Conservation (phyloP, 30 jellyfish, hydroid and myxozoan genomes). For the Clytia hemisphaerica region DNA sequence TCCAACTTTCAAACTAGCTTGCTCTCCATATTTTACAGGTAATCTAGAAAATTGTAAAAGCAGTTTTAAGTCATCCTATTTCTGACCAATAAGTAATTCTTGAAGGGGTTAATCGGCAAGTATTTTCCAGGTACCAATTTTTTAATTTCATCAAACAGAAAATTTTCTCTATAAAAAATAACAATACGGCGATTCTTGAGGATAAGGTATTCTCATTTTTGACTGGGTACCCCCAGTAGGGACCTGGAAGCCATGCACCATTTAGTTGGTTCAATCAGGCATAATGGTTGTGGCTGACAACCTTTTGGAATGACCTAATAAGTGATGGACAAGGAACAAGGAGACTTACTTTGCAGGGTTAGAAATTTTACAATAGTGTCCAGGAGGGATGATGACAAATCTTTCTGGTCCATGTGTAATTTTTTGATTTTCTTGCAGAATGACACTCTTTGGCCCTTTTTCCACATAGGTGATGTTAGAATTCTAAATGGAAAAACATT, state of each 20-base stretch:
- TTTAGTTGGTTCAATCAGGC: too few species aligned
- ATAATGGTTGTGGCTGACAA: too few species aligned
- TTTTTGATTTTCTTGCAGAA: slow-evolving; percentile 78
- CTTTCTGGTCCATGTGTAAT: slow-evolving; percentile 71
- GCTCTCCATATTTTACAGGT: slow-evolving; percentile 64
- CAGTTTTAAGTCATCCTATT: not conserved
- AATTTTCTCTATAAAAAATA: not conserved
- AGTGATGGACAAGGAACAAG: not conserved
- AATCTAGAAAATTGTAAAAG: slow-evolving; percentile 32
- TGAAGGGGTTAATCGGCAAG: not conserved
- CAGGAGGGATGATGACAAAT: slow-evolving; percentile 94
- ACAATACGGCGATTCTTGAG: too few species aligned
- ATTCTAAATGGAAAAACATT: slow-evolving; percentile 33
- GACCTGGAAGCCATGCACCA: too few species aligned
- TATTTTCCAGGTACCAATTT: too few species aligned
- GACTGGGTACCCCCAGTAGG: too few species aligned
- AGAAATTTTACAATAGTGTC: slow-evolving; percentile 62
- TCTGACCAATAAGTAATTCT: not conserved
- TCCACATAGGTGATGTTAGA: slow-evolving; percentile 65
- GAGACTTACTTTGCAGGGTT: slow-evolving; percentile 82
- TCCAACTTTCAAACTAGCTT: slow-evolving; percentile 74
- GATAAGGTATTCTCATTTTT: too few species aligned
- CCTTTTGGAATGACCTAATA: too few species aligned
- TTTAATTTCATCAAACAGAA: not conserved
- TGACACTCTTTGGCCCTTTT: slow-evolving; percentile 76